Conservation (phyloP, 2,113 vertebrate genomes). For the Nycticorax nycticorax region DNA sequence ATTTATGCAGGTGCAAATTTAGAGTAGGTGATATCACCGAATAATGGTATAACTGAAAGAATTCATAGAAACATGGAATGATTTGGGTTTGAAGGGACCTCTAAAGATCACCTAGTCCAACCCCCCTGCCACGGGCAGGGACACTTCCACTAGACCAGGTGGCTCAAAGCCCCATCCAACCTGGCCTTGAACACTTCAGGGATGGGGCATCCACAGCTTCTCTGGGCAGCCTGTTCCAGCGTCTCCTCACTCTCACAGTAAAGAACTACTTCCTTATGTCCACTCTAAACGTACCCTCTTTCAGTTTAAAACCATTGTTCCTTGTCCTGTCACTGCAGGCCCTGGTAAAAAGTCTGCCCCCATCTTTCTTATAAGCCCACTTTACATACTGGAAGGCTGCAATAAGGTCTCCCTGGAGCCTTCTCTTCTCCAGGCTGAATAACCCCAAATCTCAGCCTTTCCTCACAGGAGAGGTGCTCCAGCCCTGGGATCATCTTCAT, state of each 20-base stretch:
- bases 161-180: not conserved
- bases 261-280: not conserved
- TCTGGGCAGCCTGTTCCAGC: not conserved
- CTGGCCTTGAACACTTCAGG: not conserved
- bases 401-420: too few relatives aligned
- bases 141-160: too few relatives aligned
- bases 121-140: not conserved
- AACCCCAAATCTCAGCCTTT: not conserved
- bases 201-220: not conserved
- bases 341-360: too few relatives aligned
- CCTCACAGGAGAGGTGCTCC: not conserved
- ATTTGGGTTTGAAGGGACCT: not conserved
- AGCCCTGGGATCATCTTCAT: not conserved
- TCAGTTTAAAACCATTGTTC: not conserved
- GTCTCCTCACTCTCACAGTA: not conserved
- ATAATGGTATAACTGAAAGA: not conserved
- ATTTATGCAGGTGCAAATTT: not conserved
- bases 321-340: not conserved
- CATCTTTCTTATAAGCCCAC: too few relatives aligned
- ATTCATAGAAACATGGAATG: not conserved
- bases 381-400: too few relatives aligned
- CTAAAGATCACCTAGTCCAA: not conserved
- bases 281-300: not conserved
- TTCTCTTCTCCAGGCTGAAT: not conserved
- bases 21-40: not conserved